Percentiles rank a stretch among this genome's conserved stretches.
Evolutionary conservation across 2,113 vertebrate species (phyloP).

Genomic region (Dipodomys merriami): DNA sequence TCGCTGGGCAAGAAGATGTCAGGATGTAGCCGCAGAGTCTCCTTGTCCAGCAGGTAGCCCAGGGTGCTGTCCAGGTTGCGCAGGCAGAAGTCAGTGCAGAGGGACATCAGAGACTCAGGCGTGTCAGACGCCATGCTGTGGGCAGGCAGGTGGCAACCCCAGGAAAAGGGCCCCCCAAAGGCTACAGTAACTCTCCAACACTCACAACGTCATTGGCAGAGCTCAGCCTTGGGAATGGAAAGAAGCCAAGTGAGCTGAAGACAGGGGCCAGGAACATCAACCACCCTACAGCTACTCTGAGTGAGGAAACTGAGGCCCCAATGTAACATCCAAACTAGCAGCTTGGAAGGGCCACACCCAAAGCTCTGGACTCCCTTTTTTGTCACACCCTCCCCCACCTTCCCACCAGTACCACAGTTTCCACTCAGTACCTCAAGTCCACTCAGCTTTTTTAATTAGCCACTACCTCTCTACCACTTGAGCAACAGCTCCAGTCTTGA

Average conservation of each 20-base stretch:
- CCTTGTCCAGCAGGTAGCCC: constrained; percentile 93
- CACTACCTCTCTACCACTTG: too few species aligned
- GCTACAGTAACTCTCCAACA: background rate
- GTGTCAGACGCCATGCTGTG: constrained; percentile 91
- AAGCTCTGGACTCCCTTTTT: background rate
- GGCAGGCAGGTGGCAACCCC: constrained; percentile 47
- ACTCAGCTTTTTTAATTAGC: too few species aligned
- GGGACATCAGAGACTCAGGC: constrained; percentile 94
- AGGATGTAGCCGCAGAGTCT: constrained; percentile 91
- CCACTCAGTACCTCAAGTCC: too few species aligned
- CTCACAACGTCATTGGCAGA: constrained; percentile 81
- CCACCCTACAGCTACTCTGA: background rate
- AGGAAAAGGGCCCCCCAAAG: constrained; percentile 66
- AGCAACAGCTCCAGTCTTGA: too few species aligned
- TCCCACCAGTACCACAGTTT: too few species aligned
- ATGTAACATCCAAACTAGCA: background rate
- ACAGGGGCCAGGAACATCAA: background rate
- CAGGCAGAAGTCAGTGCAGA: constrained; percentile 95
- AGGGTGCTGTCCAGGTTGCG: constrained; percentile 95
- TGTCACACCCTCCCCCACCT: too few species aligned
- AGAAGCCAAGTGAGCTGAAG: constrained; percentile 7
- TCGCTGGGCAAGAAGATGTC: constrained; percentile 98
- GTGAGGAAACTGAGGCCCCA: background rate
- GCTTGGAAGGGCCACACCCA: rapidly evolving
- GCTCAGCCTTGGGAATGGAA: background rate